Conservation (phyloP, 2,888 invertebrate genomes). For the Chloroclystis v-ata region DNA sequence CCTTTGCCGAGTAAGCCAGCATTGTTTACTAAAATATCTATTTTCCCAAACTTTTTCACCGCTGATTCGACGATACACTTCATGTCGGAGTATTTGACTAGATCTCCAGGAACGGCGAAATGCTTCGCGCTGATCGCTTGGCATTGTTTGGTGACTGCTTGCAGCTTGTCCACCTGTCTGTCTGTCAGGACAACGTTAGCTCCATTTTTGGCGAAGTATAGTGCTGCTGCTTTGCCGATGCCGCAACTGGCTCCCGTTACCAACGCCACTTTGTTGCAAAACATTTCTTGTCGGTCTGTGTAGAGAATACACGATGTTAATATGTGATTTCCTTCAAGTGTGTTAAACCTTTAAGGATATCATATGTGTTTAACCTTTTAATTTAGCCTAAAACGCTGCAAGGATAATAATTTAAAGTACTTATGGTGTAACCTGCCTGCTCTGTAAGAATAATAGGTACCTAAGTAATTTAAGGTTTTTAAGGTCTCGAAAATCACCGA, state of each 20-base stretch:
- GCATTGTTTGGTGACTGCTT: slow-evolving; percentile 29
- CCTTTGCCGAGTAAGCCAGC: slow-evolving; percentile 21
- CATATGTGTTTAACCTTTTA: too few relatives aligned
- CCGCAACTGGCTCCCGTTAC: slow-evolving; percentile 80
- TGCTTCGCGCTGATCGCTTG: slow-evolving; percentile 28
- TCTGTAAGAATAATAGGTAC: too few relatives aligned
- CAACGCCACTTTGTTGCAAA: slow-evolving; percentile 44
- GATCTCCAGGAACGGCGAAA: slow-evolving; percentile 36
- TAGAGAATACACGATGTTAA: too few relatives aligned
- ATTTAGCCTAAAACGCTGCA: too few relatives aligned
- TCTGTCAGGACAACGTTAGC: slow-evolving; percentile 40
- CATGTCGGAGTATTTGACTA: slow-evolving; percentile 37
- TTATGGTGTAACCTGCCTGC: too few relatives aligned
- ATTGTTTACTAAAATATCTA: too few relatives aligned
- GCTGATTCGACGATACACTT: slow-evolving; percentile 30
- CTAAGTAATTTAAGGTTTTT: too few relatives aligned
- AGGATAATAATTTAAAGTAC: too few relatives aligned
- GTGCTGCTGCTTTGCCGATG: slow-evolving; percentile 81
- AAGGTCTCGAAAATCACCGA: too few relatives aligned
- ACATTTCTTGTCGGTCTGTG: slow-evolving; percentile 27
- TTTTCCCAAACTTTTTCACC: too few relatives aligned
- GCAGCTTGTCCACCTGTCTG: slow-evolving; percentile 35
- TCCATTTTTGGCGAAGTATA: slow-evolving; percentile 70
- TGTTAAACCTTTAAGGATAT: too few relatives aligned
- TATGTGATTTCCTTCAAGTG: too few relatives aligned